phyloP scores from a whole-genome alignment of 2,797 vertebrate species.

The Fratercula arctica region DNA sequence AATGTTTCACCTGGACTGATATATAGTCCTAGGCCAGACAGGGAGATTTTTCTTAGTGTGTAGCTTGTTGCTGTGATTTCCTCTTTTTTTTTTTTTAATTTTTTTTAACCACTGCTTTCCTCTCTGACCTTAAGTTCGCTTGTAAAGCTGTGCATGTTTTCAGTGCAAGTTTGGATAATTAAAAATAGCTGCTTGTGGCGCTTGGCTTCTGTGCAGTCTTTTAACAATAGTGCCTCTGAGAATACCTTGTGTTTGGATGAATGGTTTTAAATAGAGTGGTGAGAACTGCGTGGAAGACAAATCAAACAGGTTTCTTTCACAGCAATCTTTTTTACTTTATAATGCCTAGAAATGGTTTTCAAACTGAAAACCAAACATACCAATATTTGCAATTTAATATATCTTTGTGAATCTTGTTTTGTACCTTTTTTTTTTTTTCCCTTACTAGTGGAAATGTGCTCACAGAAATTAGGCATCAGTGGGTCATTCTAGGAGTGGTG shows the following conservation, averaged over 20 bases:
- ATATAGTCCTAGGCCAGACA: neutral
- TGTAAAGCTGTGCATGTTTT: slow-evolving; percentile 30
- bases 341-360: neutral
- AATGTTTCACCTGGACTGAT: slow-evolving; percentile 58
- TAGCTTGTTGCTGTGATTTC: neutral
- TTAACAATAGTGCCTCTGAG: slow-evolving; percentile 57
- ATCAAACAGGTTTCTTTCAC: neutral
- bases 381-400: neutral
- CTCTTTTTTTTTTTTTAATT: neutral
- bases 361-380: neutral
- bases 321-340: neutral
- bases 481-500: neutral
- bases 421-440: neutral
- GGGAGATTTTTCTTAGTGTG: neutral
- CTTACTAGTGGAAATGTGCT: neutral
- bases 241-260: slow-evolving; percentile 63
- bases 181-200: slow-evolving; percentile 40
- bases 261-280: slow-evolving; percentile 48
- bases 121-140: neutral
- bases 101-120: slow-evolving; percentile 20
- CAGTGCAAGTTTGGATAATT: slow-evolving; percentile 48
- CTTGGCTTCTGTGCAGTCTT: slow-evolving; percentile 59
- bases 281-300: slow-evolving; percentile 1
- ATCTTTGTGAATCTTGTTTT: neutral
- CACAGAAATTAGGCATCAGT: neutral